A percentile compares a stretch with the other conserved stretches of the same genome.
Conservation (phyloP, 30 jellyfish, hydroid and myxozoan genomes). For the Pseudorhiza aurosa region DNA sequence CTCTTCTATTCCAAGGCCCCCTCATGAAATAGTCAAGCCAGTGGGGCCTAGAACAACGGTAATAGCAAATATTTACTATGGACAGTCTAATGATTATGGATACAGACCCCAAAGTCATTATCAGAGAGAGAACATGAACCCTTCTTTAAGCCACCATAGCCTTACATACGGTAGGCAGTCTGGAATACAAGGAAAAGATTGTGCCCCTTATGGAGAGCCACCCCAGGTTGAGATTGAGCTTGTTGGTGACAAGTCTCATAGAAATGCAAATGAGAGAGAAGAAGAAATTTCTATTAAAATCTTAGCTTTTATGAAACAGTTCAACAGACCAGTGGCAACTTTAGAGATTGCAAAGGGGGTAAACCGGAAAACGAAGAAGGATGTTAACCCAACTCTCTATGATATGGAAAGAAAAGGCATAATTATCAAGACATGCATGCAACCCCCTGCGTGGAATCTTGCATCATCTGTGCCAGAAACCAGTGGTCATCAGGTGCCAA, state of each 20-base stretch:
- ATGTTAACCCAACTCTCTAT: slow-evolving; percentile 61
- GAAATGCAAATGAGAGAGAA: not conserved
- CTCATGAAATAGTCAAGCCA: slow-evolving; percentile 54
- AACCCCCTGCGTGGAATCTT: slow-evolving; percentile 79
- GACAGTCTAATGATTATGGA: not conserved
- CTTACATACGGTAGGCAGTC: not conserved
- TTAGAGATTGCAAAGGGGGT: slow-evolving; percentile 69
- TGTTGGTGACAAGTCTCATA: not conserved
- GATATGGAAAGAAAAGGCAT: slow-evolving; percentile 60
- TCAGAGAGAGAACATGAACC: not conserved
- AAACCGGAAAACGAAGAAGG: slow-evolving; percentile 35
- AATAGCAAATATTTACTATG: slow-evolving; percentile 5
- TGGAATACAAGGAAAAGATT: not conserved
- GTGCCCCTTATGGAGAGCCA: not conserved
- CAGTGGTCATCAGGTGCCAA: not conserved
- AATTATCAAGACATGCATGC: slow-evolving; percentile 33
- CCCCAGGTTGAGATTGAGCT: slow-evolving; percentile 10
- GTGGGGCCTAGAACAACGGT: slow-evolving; percentile 28
- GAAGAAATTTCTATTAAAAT: slow-evolving; percentile 40
- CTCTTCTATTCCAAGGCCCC: slow-evolving; percentile 35
- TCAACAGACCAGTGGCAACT: slow-evolving; percentile 82
- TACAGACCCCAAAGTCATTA: not conserved
- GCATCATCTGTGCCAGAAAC: slow-evolving; percentile 6
- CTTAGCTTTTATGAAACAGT: slow-evolving; percentile 29
- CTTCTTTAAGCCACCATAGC: not conserved